Percentiles rank a stretch among this genome's conserved stretches.
Conservation (phyloP, 2,888 invertebrate genomes). For the Meiosimyza platycephala region DNA sequence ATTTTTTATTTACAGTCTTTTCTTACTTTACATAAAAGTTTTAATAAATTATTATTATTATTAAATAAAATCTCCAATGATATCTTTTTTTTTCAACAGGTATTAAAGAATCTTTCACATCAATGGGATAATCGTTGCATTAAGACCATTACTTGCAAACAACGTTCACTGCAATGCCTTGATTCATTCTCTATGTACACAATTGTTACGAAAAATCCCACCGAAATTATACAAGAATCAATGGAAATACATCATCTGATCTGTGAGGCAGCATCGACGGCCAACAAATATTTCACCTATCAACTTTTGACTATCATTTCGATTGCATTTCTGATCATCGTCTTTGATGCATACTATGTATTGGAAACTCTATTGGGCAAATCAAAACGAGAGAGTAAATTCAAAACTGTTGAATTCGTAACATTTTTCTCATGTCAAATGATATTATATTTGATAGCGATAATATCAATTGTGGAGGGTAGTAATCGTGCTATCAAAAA, state of each 20-base stretch:
- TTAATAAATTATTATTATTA: too few relatives aligned
- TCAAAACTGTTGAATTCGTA: constrained; percentile 64
- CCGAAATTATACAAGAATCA: constrained; percentile 64
- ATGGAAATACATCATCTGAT: constrained; percentile 66
- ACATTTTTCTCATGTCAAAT: constrained; percentile 67
- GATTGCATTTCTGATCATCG: constrained; percentile 66
- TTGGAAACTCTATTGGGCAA: constrained; percentile 64
- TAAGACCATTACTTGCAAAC: constrained; percentile 52
- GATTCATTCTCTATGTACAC: constrained; percentile 66
- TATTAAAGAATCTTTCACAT: constrained; percentile 60
- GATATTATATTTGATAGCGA: constrained; percentile 63
- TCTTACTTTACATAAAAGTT: too few relatives aligned
- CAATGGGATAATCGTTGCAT: constrained; percentile 59
- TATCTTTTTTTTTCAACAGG: constrained; percentile 49
- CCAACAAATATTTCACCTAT: constrained; percentile 66
- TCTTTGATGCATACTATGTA: constrained; percentile 67
- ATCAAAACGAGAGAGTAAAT: constrained; percentile 62
- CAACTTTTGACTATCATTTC: constrained; percentile 66
- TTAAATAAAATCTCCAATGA: too few relatives aligned
- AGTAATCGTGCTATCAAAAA: constrained; percentile 65
- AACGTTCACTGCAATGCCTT: constrained; percentile 60
- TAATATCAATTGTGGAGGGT: constrained; percentile 66
- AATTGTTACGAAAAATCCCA: constrained; percentile 62
- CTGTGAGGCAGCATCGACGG: constrained; percentile 65
- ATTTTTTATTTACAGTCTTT: too few relatives aligned